A percentile compares a stretch with the other conserved stretches of the same genome.
phyloP scores from a whole-genome alignment of 2,888 invertebrate genomes.

The Lottia gigantea region DNA sequence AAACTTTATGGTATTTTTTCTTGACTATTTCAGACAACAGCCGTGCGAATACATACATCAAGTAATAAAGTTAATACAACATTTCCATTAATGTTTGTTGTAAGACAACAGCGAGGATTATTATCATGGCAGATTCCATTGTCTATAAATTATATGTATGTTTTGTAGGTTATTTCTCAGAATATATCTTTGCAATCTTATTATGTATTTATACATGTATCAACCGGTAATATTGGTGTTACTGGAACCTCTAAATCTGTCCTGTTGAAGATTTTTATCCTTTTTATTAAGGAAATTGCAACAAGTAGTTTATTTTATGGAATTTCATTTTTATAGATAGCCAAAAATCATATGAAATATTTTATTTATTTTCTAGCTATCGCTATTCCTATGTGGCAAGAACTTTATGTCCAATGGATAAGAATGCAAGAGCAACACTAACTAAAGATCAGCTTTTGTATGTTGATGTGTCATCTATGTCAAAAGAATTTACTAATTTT shows the following conservation, averaged over 20 bases:
- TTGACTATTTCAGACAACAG: constrained; percentile 48
- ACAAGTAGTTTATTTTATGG: no score
- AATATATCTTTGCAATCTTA: no score
- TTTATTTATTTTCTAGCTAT: constrained; percentile 38
- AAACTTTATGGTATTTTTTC: no score
- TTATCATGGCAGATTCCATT: constrained; percentile 85
- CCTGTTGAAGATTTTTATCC: background rate
- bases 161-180: constrained; percentile 10
- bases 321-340: background rate
- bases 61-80: constrained; percentile 71
- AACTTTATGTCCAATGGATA: constrained; percentile 64
- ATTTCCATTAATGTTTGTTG: constrained; percentile 79
- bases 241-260: no score
- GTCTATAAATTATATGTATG: constrained; percentile 70
- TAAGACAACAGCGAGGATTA: constrained; percentile 79
- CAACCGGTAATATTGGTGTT: no score
- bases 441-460: constrained; percentile 68
- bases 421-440: constrained; percentile 24
- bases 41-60: constrained; percentile 55
- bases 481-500: constrained; percentile 73
- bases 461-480: constrained; percentile 78
- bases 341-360: background rate
- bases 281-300: background rate
- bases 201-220: no score
- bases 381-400: constrained; percentile 56